Conservation (phyloP, 2,888 invertebrate species). For the Eristalis pertinax region DNA sequence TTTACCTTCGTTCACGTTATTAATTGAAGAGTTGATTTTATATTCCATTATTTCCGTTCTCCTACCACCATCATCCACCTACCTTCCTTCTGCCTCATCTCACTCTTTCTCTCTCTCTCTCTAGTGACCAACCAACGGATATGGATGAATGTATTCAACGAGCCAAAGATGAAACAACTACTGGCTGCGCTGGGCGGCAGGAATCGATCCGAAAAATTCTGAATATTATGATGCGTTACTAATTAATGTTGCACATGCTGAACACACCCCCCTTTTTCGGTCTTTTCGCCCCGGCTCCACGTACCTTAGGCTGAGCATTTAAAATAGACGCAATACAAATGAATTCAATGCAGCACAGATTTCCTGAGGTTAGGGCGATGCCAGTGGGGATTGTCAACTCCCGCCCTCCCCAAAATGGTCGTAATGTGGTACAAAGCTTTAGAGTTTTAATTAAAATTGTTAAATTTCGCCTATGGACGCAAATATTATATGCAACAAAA, state of each 20-base stretch:
- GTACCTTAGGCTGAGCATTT: not conserved
- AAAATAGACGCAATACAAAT: constrained; percentile 59
- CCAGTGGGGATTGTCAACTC: not conserved
- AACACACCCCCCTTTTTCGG: not conserved
- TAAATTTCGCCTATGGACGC: constrained; percentile 48
- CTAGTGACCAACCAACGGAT: constrained; percentile 20
- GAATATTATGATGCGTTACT: constrained; percentile 71
- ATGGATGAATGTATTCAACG: constrained; percentile 35
- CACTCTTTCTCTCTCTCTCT: not conserved
- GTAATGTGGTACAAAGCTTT: constrained; percentile 62
- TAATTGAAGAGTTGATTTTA: constrained; percentile 70
- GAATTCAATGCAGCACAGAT: constrained; percentile 61
- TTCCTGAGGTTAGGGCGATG: constrained; percentile 40
- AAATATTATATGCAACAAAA: constrained; percentile 30
- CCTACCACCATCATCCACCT: not conserved
- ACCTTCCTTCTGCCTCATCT: not conserved
- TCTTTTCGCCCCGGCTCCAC: not conserved
- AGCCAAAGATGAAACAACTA: not conserved
- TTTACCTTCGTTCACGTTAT: constrained; percentile 63
- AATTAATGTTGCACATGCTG: constrained; percentile 64
- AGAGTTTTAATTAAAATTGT: constrained; percentile 66
- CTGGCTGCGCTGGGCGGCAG: too few species aligned
- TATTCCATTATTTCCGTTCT: constrained; percentile 68
- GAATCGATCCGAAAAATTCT: constrained; percentile 49
- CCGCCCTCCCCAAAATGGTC: constrained; percentile 11